Conservation (phyloP, 2,113 vertebrate genomes). For the Benitochromis conjunctus region DNA sequence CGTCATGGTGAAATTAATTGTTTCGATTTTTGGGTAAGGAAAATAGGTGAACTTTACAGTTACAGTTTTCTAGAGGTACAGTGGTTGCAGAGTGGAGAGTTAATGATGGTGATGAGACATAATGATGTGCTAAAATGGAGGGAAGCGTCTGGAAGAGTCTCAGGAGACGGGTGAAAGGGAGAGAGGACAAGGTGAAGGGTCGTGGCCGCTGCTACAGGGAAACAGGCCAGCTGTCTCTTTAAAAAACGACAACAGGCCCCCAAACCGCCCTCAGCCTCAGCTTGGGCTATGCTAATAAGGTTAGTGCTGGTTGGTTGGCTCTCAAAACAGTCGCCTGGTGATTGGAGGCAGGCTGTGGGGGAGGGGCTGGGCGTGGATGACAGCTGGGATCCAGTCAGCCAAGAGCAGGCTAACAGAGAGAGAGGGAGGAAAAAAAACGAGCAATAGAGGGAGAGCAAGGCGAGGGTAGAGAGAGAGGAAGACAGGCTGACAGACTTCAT, state of each 20-base stretch:
- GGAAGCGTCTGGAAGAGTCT: conserved; percentile 55
- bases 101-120: conserved; percentile 22
- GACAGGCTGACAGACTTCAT: conserved; percentile 76
- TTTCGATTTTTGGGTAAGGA: background rate
- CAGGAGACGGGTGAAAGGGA: conserved; percentile 52
- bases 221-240: conserved; percentile 76
- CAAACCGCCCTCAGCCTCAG: conserved; percentile 51
- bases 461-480: conserved; percentile 66
- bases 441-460: conserved; percentile 63
- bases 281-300: conserved; percentile 73
- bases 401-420: conserved; percentile 73
- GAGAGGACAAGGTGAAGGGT: conserved; percentile 67
- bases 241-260: conserved; percentile 73
- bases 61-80: background rate
- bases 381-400: conserved; percentile 77
- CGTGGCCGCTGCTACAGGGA: conserved; percentile 54
- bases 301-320: conserved; percentile 75
- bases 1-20: background rate
- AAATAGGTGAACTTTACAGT: background rate
- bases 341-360: conserved; percentile 65
- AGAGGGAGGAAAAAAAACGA: conserved; percentile 59
- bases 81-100: background rate
- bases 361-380: conserved; percentile 75
- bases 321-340: conserved; percentile 39
- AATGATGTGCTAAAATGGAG: conserved; percentile 59